Percentiles rank a stretch among this genome's conserved stretches.
Conservation (phyloP, 2,113 vertebrate genomes). For the Ophthalmolycus amberensis region DNA sequence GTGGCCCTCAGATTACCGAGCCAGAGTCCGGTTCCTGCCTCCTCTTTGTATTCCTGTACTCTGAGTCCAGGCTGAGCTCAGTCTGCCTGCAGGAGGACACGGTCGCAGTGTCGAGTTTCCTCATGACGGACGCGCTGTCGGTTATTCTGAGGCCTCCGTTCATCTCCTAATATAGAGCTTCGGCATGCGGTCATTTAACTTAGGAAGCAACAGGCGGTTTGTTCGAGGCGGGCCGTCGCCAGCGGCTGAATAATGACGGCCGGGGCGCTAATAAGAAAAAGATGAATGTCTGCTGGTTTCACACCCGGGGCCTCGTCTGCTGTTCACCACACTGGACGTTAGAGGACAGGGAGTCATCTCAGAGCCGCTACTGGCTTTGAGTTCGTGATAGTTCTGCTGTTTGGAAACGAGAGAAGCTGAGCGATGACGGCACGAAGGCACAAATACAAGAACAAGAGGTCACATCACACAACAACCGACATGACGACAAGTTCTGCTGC, state of each 20-base stretch:
- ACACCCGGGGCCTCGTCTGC: not conserved
- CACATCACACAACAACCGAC: not conserved
- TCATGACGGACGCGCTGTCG: constrained; percentile 53
- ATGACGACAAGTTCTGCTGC: not conserved
- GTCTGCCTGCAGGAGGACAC: constrained; percentile 19
- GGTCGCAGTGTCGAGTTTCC: constrained; percentile 54
- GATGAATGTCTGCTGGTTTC: constrained; percentile 37
- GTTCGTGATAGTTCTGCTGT: constrained; percentile 38
- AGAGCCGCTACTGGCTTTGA: constrained; percentile 25
- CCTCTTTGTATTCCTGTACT: too few relatives aligned
- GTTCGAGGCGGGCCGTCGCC: constrained; percentile 10
- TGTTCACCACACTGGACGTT: not conserved
- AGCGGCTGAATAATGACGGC: constrained; percentile 47
- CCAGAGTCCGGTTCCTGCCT: too few relatives aligned
- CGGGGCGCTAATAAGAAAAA: constrained; percentile 58
- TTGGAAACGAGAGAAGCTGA: not conserved
- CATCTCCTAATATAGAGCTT: constrained; percentile 73
- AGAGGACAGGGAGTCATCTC: constrained; percentile 40
- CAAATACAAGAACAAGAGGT: not conserved
- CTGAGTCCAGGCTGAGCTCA: too few relatives aligned
- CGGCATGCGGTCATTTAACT: constrained; percentile 32
- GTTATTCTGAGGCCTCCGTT: constrained; percentile 72
- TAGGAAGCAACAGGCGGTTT: constrained; percentile 42
- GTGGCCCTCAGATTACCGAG: too few relatives aligned
- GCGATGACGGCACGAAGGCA: not conserved